Conservation (phyloP, 2,797 vertebrate species). For the Sardinella longiceps region DNA sequence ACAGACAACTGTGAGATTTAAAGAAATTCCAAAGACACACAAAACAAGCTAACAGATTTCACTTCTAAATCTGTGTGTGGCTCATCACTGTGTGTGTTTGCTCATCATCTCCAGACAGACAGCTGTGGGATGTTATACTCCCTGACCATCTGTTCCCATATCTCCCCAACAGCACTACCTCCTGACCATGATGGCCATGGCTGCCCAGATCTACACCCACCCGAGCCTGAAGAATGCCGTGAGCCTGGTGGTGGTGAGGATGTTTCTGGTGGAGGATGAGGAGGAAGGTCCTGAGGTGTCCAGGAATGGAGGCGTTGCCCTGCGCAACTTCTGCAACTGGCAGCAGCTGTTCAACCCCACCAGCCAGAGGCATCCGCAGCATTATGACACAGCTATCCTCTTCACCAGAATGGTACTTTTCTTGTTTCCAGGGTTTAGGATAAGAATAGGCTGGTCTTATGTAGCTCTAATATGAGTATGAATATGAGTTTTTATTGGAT, state of each 20-base stretch:
- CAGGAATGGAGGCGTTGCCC: conserved; percentile 85
- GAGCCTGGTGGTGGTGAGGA: conserved; percentile 89
- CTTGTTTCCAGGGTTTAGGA: not conserved
- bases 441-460: too few relatives aligned
- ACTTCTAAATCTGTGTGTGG: not conserved
- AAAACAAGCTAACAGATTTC: not conserved
- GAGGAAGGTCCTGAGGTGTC: conserved; percentile 83
- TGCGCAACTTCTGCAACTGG: conserved; percentile 95
- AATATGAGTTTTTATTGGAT: not conserved
- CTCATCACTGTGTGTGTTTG: not conserved
- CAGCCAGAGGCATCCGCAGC: conserved; percentile 89
- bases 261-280: conserved; percentile 87
- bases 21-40: not conserved
- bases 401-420: conserved; percentile 91
- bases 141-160: not conserved
- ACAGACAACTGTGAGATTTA: not conserved
- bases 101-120: not conserved
- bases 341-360: conserved; percentile 88
- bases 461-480: not conserved
- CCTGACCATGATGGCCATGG: conserved; percentile 89
- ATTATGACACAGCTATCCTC: conserved; percentile 93
- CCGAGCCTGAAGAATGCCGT: conserved; percentile 92
- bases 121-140: not conserved
- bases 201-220: conserved; percentile 89
- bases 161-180: conserved; percentile 83